Conservation (phyloP, 2,797 vertebrate genomes). For the Meriones psammophilus region DNA sequence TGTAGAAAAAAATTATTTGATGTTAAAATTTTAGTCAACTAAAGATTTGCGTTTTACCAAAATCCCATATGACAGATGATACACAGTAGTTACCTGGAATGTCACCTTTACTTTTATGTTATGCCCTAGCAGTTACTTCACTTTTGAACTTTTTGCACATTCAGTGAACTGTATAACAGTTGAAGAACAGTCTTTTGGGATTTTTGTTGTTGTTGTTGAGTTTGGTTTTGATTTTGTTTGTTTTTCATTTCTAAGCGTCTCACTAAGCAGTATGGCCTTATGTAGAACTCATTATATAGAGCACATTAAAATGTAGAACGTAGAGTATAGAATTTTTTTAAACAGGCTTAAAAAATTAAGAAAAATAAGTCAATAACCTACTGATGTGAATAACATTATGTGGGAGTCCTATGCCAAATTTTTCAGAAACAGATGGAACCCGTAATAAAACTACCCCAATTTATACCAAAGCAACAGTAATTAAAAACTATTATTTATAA, state of each 20-base stretch:
- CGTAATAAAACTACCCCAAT: not conserved
- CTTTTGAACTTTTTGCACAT: not conserved
- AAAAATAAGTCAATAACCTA: not conserved
- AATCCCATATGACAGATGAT: accelerated
- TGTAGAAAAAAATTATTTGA: not conserved
- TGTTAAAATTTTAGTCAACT: not conserved
- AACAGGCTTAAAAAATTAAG: too few species aligned
- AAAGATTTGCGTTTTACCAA: not conserved
- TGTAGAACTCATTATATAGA: not conserved
- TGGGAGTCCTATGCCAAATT: not conserved
- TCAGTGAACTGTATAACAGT: not conserved
- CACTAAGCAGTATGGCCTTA: not conserved
- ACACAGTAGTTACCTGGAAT: not conserved
- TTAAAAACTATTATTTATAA: not conserved
- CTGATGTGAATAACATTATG: not conserved
- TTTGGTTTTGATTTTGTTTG: not conserved
- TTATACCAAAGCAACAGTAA: not conserved
- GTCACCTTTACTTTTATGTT: not conserved
- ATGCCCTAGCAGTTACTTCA: too few species aligned
- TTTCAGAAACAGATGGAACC: not conserved
- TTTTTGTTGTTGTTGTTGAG: not conserved
- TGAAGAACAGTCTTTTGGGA: not conserved
- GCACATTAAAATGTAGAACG: too few species aligned
- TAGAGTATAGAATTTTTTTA: not conserved
- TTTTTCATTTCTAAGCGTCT: not conserved